A percentile compares a stretch with the other conserved stretches of the same genome.
These are phyloP conservation scores for Pyrochroa serraticornis DNA, from an alignment of 2,888 invertebrate genomes.

Conservation along the genomic window DNA sequence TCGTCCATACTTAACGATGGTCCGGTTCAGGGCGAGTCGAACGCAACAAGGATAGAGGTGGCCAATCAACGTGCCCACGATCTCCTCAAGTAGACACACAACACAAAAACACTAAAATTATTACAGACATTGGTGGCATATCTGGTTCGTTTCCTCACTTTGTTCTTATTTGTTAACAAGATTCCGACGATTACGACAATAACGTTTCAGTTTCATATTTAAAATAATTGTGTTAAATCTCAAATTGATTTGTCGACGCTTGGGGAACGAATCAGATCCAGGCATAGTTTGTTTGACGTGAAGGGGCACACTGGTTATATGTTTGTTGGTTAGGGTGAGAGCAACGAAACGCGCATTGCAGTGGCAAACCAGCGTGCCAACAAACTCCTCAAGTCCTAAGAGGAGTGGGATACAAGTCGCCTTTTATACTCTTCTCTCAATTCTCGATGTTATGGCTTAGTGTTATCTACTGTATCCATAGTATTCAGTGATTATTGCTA, in stretches of 20 bases:
- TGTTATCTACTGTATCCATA: background rate
- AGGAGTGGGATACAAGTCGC: conserved; percentile 49
- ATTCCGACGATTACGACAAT: conserved; percentile 18
- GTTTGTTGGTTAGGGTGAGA: conserved; percentile 73
- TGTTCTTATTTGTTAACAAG: background rate
- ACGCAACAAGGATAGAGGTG: conserved; percentile 94
- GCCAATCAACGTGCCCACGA: conserved; percentile 97
- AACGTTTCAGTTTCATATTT: conserved; percentile 2
- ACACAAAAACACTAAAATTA: conserved; percentile 48
- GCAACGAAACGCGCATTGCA: conserved; percentile 95
- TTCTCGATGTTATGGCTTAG: conserved; percentile 51
- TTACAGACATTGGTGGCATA: conserved; percentile 31
- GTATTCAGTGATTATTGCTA: background rate
- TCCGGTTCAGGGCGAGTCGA: conserved; percentile 77
- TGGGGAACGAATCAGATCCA: conserved; percentile 33
- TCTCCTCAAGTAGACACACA: conserved; percentile 81
- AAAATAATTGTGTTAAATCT: too few species aligned
- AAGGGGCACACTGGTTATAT: conserved; percentile 51
- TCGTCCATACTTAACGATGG: conserved; percentile 39
- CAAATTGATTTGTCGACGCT: background rate
- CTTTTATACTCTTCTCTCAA: conserved; percentile 56
- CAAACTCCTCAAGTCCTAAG: conserved; percentile 86
- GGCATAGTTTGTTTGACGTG: conserved; percentile 24
- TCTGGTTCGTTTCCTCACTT: conserved; percentile 39
- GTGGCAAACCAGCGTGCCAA: conserved; percentile 97